Evolutionary conservation across 2,797 vertebrate genomes (phyloP), one percentile per base, ranked within the genome.

Genomic region (Erithacus rubecula): DNA sequence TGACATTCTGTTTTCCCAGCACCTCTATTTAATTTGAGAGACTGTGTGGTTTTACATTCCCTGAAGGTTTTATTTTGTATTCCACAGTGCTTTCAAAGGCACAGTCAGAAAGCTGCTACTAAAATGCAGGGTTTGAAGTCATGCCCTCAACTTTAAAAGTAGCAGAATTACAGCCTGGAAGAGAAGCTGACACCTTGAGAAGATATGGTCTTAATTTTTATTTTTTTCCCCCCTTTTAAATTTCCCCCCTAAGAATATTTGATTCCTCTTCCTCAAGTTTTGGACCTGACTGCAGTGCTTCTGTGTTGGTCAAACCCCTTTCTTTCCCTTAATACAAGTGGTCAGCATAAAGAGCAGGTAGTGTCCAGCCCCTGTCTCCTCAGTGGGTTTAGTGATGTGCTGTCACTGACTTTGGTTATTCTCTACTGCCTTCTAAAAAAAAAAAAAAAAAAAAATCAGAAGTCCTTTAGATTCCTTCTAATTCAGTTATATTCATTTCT

Each of bases 111-210:
- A 79, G 10, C 24, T 79, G 34, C 64, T 84, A 6, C 56, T 84
- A 84, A 89, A 91, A 77, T 44, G 41, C 49, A 75, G 47, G 32
- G 12, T n/a, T 67, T 64, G 39, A 92, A 87, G 62, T 30, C 72
- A 76, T 77, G 65, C 46, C 83, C 14, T 93, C n/a, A 12, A 29
- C 37, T 39, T 72, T 53, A 68, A 82, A 88, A 93, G 32, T 3
- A 85, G 29, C 37, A 83, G 90, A 92, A 77, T 71, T 89, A 65
- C 29, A 87, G 44, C 44, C 53, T 91, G 51, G 34, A 93, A 94
- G 53, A 83, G 34, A 89, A 90, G 37, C 29, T 53, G 49, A 36
- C 19, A 37, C 46, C 36, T 78, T 46, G 46, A 49, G 63, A 87
- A 93, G 20, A 84, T 27, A 41, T 36, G 21, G 18, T 30, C 52